Conservation (phyloP, 2,888 invertebrate genomes). For the Orgyia antiqua region DNA sequence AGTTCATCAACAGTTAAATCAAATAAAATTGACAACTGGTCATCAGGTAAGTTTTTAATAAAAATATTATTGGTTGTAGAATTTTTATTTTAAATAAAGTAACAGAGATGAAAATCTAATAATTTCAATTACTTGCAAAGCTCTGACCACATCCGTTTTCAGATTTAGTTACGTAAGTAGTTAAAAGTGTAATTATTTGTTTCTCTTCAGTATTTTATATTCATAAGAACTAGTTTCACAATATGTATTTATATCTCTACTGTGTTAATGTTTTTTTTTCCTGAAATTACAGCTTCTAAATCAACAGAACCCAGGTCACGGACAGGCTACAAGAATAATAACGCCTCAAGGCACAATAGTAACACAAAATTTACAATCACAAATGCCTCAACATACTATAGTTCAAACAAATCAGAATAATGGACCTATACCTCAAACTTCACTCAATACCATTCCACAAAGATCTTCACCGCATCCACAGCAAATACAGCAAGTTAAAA, state of each 20-base stretch:
- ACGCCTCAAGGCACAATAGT: constrained; percentile 68
- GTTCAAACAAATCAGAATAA: constrained; percentile 48
- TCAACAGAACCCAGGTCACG: constrained; percentile 46
- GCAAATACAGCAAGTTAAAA: constrained; percentile 43
- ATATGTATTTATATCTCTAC: too few relatives aligned
- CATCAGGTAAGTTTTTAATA: constrained; percentile 44
- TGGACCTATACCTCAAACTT: constrained; percentile 46
- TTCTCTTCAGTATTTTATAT: too few relatives aligned
- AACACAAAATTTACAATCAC: constrained; percentile 46
- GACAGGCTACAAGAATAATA: constrained; percentile 49
- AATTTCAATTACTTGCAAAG: too few relatives aligned
- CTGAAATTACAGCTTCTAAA: constrained; percentile 47
- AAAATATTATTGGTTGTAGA: neutral
- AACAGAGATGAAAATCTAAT: too few relatives aligned
- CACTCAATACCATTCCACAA: constrained; percentile 43
- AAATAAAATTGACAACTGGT: constrained; percentile 54
- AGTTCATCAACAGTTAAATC: constrained; percentile 49
- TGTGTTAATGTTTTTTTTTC: too few relatives aligned
- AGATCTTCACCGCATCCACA: constrained; percentile 37
- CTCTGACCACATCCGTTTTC: too few relatives aligned
- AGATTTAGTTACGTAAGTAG: too few relatives aligned
- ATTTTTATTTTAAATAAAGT: neutral
- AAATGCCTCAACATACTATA: constrained; percentile 43
- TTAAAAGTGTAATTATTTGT: too few relatives aligned
- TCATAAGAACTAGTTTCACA: too few relatives aligned